A percentile compares a stretch with the other conserved stretches of the same genome.
Evolutionary conservation across 2,797 vertebrate genomes (phyloP).

Genomic region (Bovichtus diacanthus): DNA sequence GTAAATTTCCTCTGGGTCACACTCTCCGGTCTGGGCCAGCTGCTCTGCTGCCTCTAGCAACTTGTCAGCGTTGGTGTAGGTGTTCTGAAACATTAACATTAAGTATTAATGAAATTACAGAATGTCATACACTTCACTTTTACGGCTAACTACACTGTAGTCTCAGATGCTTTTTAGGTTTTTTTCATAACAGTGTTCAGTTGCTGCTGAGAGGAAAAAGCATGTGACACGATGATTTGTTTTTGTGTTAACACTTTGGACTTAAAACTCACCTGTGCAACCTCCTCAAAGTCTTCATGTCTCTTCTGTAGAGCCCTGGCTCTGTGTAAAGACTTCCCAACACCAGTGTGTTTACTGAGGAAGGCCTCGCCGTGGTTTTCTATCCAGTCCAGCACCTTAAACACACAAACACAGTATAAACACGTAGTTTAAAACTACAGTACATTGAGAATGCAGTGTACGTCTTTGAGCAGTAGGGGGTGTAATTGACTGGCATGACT

Average conservation of each 20-base stretch:
- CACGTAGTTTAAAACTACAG: background rate
- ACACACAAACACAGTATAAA: constrained; percentile 10
- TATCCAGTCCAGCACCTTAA: constrained; percentile 96
- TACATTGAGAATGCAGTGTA: constrained; percentile 20
- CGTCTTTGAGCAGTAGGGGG: constrained; percentile 61
- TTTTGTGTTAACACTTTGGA: background rate
- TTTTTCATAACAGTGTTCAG: background rate
- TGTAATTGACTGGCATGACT: constrained; percentile 28
- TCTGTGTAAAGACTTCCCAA: constrained; percentile 96
- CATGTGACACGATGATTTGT: background rate
- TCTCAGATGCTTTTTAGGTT: background rate
- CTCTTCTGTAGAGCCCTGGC: constrained; percentile 96
- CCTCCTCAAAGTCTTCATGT: constrained; percentile 98
- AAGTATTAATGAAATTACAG: background rate
- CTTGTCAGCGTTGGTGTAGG: constrained; percentile 98
- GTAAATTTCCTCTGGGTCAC: constrained; percentile 98
- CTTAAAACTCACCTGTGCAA: constrained; percentile 90
- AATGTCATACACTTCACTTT: background rate
- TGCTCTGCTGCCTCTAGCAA: constrained; percentile 96
- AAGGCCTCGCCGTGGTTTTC: constrained; percentile 98
- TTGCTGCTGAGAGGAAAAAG: background rate
- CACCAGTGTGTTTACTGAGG: constrained; percentile 96
- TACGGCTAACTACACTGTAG: background rate
- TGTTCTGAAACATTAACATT: constrained; percentile 88
- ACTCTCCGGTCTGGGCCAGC: constrained; percentile 96